Evolutionary conservation across 2,888 invertebrate genomes (phyloP), one percentile per base, ranked within the genome.

Genomic region (Hartigia nigra): DNA sequence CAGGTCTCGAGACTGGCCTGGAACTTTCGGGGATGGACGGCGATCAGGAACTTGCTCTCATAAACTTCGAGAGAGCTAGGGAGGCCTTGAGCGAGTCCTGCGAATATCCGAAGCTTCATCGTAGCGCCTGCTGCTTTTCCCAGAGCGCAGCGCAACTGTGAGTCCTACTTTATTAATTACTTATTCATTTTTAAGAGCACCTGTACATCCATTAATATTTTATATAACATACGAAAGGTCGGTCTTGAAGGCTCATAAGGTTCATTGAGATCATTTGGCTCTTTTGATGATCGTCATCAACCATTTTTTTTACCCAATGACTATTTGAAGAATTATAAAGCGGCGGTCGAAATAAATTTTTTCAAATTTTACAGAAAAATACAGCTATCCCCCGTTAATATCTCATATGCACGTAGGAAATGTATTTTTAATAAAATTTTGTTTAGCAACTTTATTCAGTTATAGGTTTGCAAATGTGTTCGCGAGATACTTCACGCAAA

Each of bases 101-200:
- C 85, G 89, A 91, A 77, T 90, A 88, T 81, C 86, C 90, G 79
- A 87, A 88, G 84, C 86, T 91, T 82, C 88, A 91, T 87, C 90
- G 86, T 86, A 91, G 90, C 87, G 90, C 91, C 88, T 91, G 89
- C 86, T 90, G 88, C 84, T 87, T 90, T 85, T 88, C 91, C 74
- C 89, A 90, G 84, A 90, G 87, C 83, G 85, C 88, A 81, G 87
- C 90, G 85, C 90, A 90, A 84, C 86, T 90, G 91, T 91, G 82
- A 91, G 91, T 88, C 74, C 12, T 55, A 4, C 74, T 74, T 36
- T 75, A 14, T n/a, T 72, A 4, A n/a, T 76, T 36, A n/a, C 31
- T 70, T 31, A 23, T 23, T 34, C 36, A 31, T 11, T 77, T 3
- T 14, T n/a, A n/a, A n/a, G n/a, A n/a, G 14, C 0, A 39, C 14